Evolutionary conservation across 2,888 invertebrate species (phyloP).

Genomic region (Lasioglossum figueresi): DNA sequence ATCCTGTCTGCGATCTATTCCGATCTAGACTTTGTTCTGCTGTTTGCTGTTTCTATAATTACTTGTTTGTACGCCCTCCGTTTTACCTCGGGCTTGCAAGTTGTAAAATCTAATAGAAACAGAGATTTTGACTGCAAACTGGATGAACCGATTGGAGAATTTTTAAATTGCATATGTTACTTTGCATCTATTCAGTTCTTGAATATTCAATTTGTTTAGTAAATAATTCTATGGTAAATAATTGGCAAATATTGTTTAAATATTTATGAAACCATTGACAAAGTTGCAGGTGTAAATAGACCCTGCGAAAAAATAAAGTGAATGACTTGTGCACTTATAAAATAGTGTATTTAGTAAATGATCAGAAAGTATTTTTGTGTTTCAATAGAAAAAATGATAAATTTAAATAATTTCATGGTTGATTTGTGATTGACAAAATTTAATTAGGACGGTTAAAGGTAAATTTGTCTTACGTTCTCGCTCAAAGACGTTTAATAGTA

Average conservation of each 20-base stretch:
- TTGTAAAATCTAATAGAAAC: neutral
- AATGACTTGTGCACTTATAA: no score
- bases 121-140: neutral
- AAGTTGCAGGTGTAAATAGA: neutral
- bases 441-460: neutral
- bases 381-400: neutral
- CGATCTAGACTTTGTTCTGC: slow-evolving; percentile 1
- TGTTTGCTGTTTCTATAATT: neutral
- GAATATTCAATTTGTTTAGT: neutral
- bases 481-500: neutral
- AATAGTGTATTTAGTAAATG: neutral
- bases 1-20: slow-evolving; percentile 39
- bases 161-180: no score
- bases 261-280: neutral
- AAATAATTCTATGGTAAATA: no score
- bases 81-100: neutral
- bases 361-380: neutral
- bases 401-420: neutral
- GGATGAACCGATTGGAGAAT: neutral
- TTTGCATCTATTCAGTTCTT: neutral
- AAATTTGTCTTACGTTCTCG: neutral
- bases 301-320: neutral
- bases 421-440: neutral
- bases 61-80: neutral
- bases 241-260: neutral